Evolutionary conservation across 2,797 vertebrate species (phyloP), one percentile per base, ranked within the genome.

Genomic region (Takifugu rubripes): DNA sequence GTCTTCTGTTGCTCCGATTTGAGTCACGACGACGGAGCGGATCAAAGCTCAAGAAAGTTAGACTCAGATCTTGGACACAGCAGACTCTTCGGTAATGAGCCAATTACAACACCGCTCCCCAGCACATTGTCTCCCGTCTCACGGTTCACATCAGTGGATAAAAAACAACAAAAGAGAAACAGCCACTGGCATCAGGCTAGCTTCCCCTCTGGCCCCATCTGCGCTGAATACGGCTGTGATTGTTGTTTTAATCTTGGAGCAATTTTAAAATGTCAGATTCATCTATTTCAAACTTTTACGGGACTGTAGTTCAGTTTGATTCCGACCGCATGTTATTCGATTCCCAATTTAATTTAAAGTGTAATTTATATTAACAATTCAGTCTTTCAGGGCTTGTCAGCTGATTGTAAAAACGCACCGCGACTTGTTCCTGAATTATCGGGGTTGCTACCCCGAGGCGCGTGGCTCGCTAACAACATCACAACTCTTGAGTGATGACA

Each of bases 41-140:
- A 81, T 84, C 68, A 77, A 76, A 84, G 72, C 75, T 62, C 42
- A 26, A 68, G 67, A 72, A 85, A 80, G 79, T 75, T 50, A 53
- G 52, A 59, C 65, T 69, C 74, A 69, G 76, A 72, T 75, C 78
- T 77, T 43, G 11, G 59, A 57, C 70, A 61, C 68, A 64, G 75
- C 72, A 73, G 67, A 61, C 61, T 63, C 52, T 72, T 66, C 66
- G 64, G 65, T 62, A 77, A 65, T 62, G 75, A 79, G 81, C 80
- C 82, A 84, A 78, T 85, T 83, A 79, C 69, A 85, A 79, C 80
- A 83, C 70, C 45, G 60, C 45, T 66, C 61, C 64, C 59, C 26
- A 0, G 70, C 60, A 54, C 48, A 62, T 71, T 81, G 73, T 79
- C 52, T 53, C 57, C 74, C 81, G 65, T 77, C 62, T 78, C 72